A percentile compares a stretch with the other conserved stretches of the same genome.
Evolutionary conservation across 2,888 invertebrate genomes (phyloP).

Genomic region (Tetheella fluctuosa): DNA sequence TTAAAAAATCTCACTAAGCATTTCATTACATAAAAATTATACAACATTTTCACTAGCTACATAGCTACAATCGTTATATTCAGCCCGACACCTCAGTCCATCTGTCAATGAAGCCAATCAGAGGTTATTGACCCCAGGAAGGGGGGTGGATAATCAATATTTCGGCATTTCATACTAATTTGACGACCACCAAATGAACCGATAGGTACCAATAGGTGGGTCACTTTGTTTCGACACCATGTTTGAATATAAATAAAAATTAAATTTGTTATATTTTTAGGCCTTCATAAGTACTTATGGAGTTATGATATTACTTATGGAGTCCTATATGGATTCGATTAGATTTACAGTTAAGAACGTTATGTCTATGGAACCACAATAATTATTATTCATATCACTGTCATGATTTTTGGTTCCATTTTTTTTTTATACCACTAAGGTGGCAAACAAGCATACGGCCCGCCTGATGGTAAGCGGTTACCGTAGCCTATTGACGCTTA

Average conservation of each 20-base stretch:
- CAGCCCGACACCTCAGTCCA: slow-evolving; percentile 37
- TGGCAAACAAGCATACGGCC: too few species aligned
- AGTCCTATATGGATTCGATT: too few species aligned
- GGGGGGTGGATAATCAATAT: slow-evolving; percentile 60
- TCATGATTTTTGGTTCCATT: too few species aligned
- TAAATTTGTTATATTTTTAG: too few species aligned
- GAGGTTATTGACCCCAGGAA: slow-evolving; percentile 55
- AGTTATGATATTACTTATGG: too few species aligned
- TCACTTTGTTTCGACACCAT: slow-evolving; percentile 30
- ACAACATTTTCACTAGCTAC: not conserved
- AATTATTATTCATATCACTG: too few species aligned
- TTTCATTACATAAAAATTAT: not conserved
- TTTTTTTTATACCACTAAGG: too few species aligned
- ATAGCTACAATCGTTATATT: not conserved
- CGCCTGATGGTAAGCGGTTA: too few species aligned
- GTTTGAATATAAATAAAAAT: not conserved
- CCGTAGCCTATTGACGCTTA: too few species aligned
- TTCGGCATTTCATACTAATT: slow-evolving; percentile 66
- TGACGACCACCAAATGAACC: slow-evolving; percentile 40
- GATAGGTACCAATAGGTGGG: slow-evolving; percentile 38
- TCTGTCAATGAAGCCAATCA: slow-evolving; percentile 65
- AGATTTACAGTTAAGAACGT: too few species aligned
- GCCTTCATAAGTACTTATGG: too few species aligned
- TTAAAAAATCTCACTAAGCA: too few species aligned
- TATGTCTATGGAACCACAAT: not conserved